Percentiles rank a stretch among this genome's conserved stretches.
Conservation (phyloP, 2,888 invertebrate species). For the Chaitophorus viminalis region DNA sequence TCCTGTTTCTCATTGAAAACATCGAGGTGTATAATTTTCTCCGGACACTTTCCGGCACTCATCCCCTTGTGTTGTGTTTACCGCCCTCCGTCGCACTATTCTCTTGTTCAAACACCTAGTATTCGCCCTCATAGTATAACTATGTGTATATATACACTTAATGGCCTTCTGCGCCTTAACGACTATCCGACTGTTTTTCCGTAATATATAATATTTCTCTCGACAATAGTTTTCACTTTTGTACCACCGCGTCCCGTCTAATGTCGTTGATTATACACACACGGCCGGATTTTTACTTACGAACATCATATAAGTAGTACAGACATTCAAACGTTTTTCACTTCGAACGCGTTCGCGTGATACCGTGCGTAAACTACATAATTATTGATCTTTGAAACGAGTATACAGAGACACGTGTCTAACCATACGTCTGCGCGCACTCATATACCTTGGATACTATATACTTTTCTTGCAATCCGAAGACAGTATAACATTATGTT, state of each 20-base stretch:
- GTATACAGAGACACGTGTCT: conserved; percentile 30
- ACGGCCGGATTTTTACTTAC: background rate
- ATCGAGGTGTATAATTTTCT: background rate
- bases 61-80: background rate
- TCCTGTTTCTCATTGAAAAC: background rate
- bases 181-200: background rate
- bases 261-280: conserved; percentile 2
- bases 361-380: background rate
- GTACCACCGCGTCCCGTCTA: background rate
- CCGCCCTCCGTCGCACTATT: background rate
- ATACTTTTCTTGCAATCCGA: background rate
- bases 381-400: background rate
- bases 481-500: background rate
- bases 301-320: background rate
- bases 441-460: background rate
- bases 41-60: background rate
- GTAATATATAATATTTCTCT: conserved; percentile 17
- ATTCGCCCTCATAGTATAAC: too few relatives aligned
- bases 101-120: background rate
- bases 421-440: background rate
- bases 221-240: background rate
- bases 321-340: background rate
- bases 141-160: background rate
- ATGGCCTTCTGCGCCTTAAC: background rate
- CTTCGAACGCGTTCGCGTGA: conserved; percentile 19